A percentile compares a stretch with the other conserved stretches of the same genome.
Evolutionary conservation across 2,113 vertebrate genomes (phyloP).

Genomic region (Pseudopodoces humilis): DNA sequence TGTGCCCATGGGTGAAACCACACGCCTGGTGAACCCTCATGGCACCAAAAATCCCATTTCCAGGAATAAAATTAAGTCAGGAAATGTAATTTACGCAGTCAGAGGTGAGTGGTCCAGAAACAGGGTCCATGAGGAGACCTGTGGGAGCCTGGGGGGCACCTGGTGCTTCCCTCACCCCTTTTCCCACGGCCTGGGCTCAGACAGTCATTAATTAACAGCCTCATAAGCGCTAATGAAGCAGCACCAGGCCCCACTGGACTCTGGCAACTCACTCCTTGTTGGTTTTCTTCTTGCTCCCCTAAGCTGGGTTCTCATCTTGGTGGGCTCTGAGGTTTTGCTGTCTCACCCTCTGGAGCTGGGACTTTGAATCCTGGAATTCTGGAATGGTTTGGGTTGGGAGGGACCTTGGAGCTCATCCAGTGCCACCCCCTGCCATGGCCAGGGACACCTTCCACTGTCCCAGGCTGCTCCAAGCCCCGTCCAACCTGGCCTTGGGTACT

Average conservation of each 20-base stretch:
- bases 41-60: background rate
- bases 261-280: background rate
- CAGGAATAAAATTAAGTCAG: background rate
- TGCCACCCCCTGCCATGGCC: background rate
- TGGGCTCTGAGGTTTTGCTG: background rate
- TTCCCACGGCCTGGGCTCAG: background rate
- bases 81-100: background rate
- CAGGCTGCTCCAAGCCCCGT: accelerated
- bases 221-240: accelerated
- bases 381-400: background rate
- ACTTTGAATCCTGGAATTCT: background rate
- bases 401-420: background rate
- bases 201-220: background rate
- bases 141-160: background rate
- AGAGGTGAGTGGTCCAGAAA: background rate
- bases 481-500: background rate
- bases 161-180: background rate
- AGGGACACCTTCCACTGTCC: background rate
- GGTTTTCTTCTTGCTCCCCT: background rate
- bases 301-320: accelerated
- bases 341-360: background rate
- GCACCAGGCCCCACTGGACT: background rate
- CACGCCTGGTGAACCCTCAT: accelerated
- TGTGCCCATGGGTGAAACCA: accelerated
- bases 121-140: accelerated